A percentile compares a stretch with the other conserved stretches of the same genome.
Conservation (phyloP, 2,113 vertebrate species). For the Thomomys bottae region DNA sequence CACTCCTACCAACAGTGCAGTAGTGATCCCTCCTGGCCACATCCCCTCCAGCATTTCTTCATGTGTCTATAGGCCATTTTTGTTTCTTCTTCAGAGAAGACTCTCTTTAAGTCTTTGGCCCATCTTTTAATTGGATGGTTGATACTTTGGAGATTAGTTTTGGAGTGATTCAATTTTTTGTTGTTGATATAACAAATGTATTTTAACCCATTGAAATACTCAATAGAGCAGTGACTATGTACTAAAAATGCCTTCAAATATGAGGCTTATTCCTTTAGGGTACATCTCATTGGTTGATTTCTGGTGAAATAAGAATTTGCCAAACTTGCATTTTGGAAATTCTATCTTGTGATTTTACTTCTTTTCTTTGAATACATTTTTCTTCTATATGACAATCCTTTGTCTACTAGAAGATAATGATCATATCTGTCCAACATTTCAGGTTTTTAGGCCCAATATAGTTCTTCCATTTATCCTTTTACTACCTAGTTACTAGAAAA, state of each 20-base stretch:
- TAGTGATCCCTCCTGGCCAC: too few species aligned
- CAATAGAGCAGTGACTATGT: not conserved
- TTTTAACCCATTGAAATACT: not conserved
- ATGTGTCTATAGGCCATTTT: too few species aligned
- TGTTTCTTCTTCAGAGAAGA: too few species aligned
- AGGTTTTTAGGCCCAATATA: not conserved
- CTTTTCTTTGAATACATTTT: not conserved
- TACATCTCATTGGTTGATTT: not conserved
- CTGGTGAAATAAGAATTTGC: not conserved
- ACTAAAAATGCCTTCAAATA: not conserved
- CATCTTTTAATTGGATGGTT: too few species aligned
- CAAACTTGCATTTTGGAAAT: slow-evolving; percentile 19
- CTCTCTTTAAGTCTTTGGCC: too few species aligned
- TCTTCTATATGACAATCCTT: not conserved
- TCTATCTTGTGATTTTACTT: not conserved
- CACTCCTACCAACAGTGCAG: too few species aligned
- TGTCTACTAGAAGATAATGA: not conserved
- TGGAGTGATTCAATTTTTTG: too few species aligned
- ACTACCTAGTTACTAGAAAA: not conserved
- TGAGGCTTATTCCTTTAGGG: not conserved
- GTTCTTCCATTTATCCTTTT: slow-evolving; percentile 13
- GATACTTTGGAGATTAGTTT: too few species aligned
- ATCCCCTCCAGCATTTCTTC: too few species aligned
- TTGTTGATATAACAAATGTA: too few species aligned
- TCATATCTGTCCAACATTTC: not conserved